Base-by-base conservation (phyloP, 2,888 invertebrate genomes). In the Agapostemon virescens region DNA sequence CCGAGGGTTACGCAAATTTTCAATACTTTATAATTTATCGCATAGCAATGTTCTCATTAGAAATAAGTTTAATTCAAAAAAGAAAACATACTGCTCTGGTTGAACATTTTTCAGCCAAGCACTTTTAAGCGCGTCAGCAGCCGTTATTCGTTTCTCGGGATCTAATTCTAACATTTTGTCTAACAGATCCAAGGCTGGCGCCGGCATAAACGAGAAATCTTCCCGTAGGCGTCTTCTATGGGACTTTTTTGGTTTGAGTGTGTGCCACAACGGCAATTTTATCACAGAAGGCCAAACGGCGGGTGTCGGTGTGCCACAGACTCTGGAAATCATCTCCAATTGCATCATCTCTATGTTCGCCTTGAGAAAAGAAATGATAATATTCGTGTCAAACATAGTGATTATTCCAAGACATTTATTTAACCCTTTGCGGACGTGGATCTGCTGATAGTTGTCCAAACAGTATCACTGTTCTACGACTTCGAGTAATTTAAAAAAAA, bases 251-350 rank as follows among this genome's bases (percentile, higher is more conserved):
- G 98, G 97, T 89, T 98, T 97, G 67, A 99, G 94, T 40, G 97
- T 96, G 92, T 97, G 96, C 95, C 98, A 99, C 5, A 97, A 95
- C 0, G 99, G 99, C 87, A 99, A 94, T 91, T 97, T 96, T 84
- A 98, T 97, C 69, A 99, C 98, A 91, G 97, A 95, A 13, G 99
- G 99, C 99, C 99, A 99, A 55, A 98, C 98, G 63, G 98, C 98
- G 0, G 99, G 98, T 55, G 97, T 96, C 0, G 99, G 99, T 0
- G 98, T 98, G 26, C 99, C 99, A 94, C 99, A 99, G 33, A 98
- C 95, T 79, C 97, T 94, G 0, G 98, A 98, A 90, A 99, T 99
- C 93, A 97, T 95, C 91, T 99, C 99, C 86, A 99, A 93, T 92
- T 99, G 99, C 93, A 96, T 96, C 95, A 98, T 95, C 93, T 99